Evolutionary conservation across 2,888 invertebrate species (phyloP), one percentile per base, ranked within the genome.

Genomic region (Idaea biselata): DNA sequence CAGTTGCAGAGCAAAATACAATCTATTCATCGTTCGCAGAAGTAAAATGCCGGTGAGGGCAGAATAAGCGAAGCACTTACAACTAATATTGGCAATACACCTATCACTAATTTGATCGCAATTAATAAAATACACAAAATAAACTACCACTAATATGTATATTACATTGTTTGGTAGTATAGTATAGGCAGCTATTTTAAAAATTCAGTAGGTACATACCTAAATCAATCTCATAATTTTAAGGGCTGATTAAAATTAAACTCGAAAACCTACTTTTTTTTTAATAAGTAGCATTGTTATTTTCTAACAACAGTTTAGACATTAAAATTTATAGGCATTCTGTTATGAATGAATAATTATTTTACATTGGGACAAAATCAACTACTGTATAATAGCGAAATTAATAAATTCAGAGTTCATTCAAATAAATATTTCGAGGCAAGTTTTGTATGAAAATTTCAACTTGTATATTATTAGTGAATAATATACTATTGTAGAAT

Each of bases 31-130:
- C 6, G 8, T 60, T 68, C 70, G 70, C 72, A 71, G 61, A 61
- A 55, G 64, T 68, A 66, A 69, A 70, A 61, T 63, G 60, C 65
- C 66, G 32, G 18, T 31, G 61, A 64, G 64, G 61, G 60, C 64
- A 61, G 33, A 58, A 16, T 68, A 76, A 77, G 80, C 78, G 71
- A 81, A 85, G 83, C 82, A 72, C 84, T 82, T 84, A 83, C 60
- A 59, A 71, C 75, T 82, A 83, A 83, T 75, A 78, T 84, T 84
- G 85, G 83, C 85, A 82, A 81, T 84, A 81, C 77, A 70, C 73
- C 65, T 79, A 80, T 71, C 63, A 68, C 73, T 78, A 78, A 73
- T 66, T 66, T 71, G 68, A 70, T 65, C 60, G 61, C 67, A 60
- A 69, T 68, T 62, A 65, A 71, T 65, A 71, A 68, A 70, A 66